These are phyloP conservation scores for Agriopis aurantiaria DNA, from an alignment of 2,888 invertebrate species.

Conservation along the genomic window DNA sequence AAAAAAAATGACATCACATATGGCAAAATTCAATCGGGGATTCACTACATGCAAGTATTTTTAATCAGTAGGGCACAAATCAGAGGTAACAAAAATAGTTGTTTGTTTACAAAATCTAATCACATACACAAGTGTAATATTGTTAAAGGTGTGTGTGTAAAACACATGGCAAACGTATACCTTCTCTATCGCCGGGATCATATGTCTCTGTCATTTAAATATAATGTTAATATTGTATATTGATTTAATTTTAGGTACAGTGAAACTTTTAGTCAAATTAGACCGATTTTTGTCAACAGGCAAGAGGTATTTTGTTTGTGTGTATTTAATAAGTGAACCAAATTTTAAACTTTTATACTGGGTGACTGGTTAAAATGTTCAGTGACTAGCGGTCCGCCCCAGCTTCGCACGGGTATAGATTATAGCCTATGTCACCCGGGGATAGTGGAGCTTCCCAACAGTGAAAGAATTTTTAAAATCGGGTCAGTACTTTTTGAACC, in stretches of 20 bases:
- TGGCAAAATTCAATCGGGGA: conserved; percentile 4
- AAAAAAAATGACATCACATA: conserved; percentile 15
- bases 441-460: too few species aligned
- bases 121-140: not conserved
- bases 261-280: not conserved
- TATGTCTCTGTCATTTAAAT: conserved; percentile 41
- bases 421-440: too few species aligned
- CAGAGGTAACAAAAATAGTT: not conserved
- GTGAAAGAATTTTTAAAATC: too few species aligned
- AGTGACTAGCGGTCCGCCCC: too few species aligned
- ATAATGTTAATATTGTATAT: conserved; percentile 12
- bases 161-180: conserved; percentile 38
- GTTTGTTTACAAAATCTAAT: not conserved
- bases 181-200: conserved; percentile 37
- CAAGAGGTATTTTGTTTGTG: too few species aligned
- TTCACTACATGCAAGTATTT: conserved; percentile 14
- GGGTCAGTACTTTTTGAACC: too few species aligned
- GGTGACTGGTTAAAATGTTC: too few species aligned
- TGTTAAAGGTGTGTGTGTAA: conserved; percentile 12
- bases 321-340: too few species aligned
- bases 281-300: not conserved
- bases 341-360: too few species aligned
- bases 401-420: too few species aligned
- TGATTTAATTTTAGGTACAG: not conserved
- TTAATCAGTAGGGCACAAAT: not conserved